Conservation (phyloP, 2,888 invertebrate genomes). For the Chirona hameri region DNA sequence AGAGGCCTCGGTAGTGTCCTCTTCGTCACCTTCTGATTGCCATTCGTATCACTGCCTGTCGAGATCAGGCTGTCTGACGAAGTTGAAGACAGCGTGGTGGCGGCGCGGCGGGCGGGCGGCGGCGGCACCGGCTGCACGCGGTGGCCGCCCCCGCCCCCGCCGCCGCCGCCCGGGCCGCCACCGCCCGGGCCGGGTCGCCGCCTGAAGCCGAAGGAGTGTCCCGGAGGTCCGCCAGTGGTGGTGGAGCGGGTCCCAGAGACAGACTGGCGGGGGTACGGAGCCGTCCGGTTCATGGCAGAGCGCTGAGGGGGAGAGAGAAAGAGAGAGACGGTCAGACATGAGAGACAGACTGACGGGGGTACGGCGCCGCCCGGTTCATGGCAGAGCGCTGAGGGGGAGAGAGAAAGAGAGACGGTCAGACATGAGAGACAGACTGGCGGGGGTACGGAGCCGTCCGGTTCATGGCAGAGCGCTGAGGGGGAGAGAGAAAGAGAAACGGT, state of each 20-base stretch:
- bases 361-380: neutral
- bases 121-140: neutral
- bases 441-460: conserved; percentile 1
- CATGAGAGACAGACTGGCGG: neutral
- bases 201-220: neutral
- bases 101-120: neutral
- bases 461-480: neutral
- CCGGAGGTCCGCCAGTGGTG: neutral
- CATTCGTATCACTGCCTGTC: neutral
- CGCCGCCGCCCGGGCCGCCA: too few species aligned
- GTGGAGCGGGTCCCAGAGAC: neutral
- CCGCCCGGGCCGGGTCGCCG: neutral
- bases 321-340: neutral
- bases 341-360: neutral
- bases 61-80: neutral
- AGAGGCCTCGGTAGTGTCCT: neutral
- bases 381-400: neutral
- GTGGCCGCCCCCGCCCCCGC: neutral
- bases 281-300: neutral
- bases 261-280: neutral
- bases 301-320: neutral
- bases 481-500: neutral
- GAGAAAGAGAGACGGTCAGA: neutral
- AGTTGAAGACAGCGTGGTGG: neutral
- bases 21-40: neutral